phyloP scores from a whole-genome alignment of 2,113 vertebrate genomes.

The Toxotes chatareus region DNA sequence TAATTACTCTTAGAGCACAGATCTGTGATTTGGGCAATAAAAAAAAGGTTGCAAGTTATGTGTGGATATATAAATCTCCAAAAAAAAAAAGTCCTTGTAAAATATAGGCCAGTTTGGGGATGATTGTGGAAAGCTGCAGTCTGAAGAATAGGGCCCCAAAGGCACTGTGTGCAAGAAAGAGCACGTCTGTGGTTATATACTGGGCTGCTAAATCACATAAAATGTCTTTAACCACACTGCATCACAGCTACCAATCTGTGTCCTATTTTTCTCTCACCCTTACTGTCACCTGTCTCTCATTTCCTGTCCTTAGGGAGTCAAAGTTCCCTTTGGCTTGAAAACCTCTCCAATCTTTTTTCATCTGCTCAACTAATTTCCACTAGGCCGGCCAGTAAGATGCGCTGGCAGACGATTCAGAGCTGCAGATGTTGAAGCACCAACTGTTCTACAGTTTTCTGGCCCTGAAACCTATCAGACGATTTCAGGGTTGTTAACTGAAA shows the following conservation, averaged over 20 bases:
- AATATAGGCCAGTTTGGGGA: slow-evolving; percentile 44
- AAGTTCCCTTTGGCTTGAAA: slow-evolving; percentile 73
- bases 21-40: neutral
- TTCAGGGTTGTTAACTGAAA: slow-evolving; percentile 39
- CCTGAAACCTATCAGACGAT: slow-evolving; percentile 36
- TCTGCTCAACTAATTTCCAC: slow-evolving; percentile 68
- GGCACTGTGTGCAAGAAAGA: slow-evolving; percentile 28
- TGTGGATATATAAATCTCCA: neutral
- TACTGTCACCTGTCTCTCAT: slow-evolving; percentile 75
- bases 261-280: slow-evolving; percentile 71
- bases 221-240: slow-evolving; percentile 66
- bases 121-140: slow-evolving; percentile 24
- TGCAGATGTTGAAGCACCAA: slow-evolving; percentile 56
- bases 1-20: neutral
- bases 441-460: slow-evolving; percentile 52
- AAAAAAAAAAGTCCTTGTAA: slow-evolving; percentile 32
- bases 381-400: slow-evolving; percentile 40
- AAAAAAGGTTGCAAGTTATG: neutral
- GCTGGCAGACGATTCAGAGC: slow-evolving; percentile 53
- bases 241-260: slow-evolving; percentile 65
- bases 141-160: slow-evolving; percentile 19
- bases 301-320: slow-evolving; percentile 62
- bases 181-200: slow-evolving; percentile 39
- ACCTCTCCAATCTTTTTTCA: slow-evolving; percentile 62
- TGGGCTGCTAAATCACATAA: slow-evolving; percentile 54